Evolutionary conservation across 2,113 vertebrate species (phyloP), one percentile per base, ranked within the genome.

Genomic region (Crypturellus undulatus): DNA sequence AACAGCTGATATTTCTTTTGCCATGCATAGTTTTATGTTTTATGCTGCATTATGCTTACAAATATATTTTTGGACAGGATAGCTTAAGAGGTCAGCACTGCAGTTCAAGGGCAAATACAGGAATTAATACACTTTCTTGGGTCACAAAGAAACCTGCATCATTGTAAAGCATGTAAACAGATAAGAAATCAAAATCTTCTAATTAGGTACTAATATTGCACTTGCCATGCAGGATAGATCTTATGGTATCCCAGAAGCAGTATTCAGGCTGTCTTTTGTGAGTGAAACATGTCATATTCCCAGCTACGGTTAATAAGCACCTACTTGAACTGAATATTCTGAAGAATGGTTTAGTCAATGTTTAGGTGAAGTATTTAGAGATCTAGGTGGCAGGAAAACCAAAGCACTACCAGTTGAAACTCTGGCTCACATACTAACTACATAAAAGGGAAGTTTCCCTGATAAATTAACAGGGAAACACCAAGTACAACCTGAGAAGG

Each of bases 1-100:
- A 96, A 96, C 49, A 96, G 95, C 63, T 42, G 63, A 34, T 95
- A 86, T 67, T 91, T 92, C 65, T 85, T 92, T 97, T 97, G 94
- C 82, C 85, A 73, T 38, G 70, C 1, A 2, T 4, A 82, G 32
- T 72, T 92, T 90, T 80, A 73, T 70, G 82, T 67, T 79, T 95
- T 75, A 36, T 26, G 38, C 11, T 94, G 91, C 21, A 91, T 84
- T 94, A 95, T 38, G 54, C 13, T 68, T 89, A 45, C 84, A 88
- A 89, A 83, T 75, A 2, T 71, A 25, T 82, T 38, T 81, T 42
- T 59, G 51, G 42, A 87, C 32, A 78, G 71, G 62, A 54, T 21
- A 94, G 58, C 45, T 90, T 58, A 96, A 20, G 40, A 92, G 51
- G 19, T 82, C 32, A 63, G 47, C 32, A n/a, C 19, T 38, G 42